phyloP scores from a whole-genome alignment of 2,888 invertebrate genomes.

The Caenorhabditis becei region DNA sequence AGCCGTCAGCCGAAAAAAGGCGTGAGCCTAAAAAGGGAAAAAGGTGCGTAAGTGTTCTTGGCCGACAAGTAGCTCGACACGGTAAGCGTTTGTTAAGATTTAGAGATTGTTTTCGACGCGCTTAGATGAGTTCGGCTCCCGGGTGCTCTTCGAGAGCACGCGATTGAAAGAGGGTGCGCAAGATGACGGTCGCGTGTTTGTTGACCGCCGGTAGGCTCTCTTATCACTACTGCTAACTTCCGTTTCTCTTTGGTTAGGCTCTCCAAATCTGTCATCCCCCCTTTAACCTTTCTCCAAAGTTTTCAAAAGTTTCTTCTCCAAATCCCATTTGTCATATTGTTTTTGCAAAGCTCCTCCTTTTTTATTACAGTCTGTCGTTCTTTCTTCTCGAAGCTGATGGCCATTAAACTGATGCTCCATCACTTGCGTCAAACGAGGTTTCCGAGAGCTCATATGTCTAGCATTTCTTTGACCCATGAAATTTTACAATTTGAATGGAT shows the following conservation, averaged over 20 bases:
- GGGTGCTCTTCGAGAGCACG: slow-evolving; percentile 43
- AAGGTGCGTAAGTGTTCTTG: slow-evolving; percentile 52
- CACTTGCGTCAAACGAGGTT: slow-evolving; percentile 18
- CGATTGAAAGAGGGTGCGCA: slow-evolving; percentile 47
- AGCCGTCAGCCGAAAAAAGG: slow-evolving; percentile 1
- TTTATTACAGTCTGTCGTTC: slow-evolving; percentile 2
- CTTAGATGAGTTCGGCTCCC: slow-evolving; percentile 54
- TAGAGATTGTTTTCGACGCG: slow-evolving; percentile 61
- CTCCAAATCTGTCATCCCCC: slow-evolving; percentile 44
- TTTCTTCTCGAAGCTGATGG: too few species aligned
- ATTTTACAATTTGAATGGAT: slow-evolving; percentile 40
- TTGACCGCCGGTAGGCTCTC: slow-evolving; percentile 56
- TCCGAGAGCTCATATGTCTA: slow-evolving; percentile 22
- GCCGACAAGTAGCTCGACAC: slow-evolving; percentile 66
- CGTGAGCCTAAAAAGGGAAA: slow-evolving; percentile 24
- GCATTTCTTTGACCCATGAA: slow-evolving; percentile 37
- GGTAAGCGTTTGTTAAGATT: slow-evolving; percentile 63
- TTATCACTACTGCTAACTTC: slow-evolving; percentile 64
- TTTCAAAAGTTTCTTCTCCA: slow-evolving; percentile 12
- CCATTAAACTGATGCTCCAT: too few species aligned
- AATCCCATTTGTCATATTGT: not conserved
- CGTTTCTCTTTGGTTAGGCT: slow-evolving; percentile 49
- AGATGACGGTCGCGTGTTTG: slow-evolving; percentile 46
- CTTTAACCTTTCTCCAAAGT: slow-evolving; percentile 35
- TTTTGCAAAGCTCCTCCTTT: not conserved